Conservation (phyloP, 2,113 vertebrate genomes). For the Colinus virginianus region DNA sequence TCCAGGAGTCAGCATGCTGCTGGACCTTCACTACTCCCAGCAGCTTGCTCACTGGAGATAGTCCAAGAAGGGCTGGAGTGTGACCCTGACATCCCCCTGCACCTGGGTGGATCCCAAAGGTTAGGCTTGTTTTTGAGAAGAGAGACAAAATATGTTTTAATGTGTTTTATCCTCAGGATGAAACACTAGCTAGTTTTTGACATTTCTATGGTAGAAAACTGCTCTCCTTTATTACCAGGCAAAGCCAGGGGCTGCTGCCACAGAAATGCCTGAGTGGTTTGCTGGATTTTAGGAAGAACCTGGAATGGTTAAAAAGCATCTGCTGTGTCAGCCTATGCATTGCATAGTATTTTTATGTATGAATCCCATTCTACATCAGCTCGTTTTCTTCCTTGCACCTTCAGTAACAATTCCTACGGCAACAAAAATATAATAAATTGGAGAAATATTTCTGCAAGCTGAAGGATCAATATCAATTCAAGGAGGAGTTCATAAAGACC, state of each 20-base stretch:
- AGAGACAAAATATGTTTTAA: slow-evolving; percentile 8
- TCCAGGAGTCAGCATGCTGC: background rate
- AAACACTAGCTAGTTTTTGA: slow-evolving; percentile 34
- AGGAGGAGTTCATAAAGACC: slow-evolving; percentile 73
- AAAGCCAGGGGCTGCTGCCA: background rate
- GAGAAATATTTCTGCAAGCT: slow-evolving; percentile 63
- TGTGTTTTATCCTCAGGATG: background rate
- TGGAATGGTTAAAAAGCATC: slow-evolving; percentile 61
- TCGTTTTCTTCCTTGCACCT: slow-evolving; percentile 60
- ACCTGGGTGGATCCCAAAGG: background rate
- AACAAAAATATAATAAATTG: slow-evolving; percentile 68
- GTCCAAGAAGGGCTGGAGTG: background rate
- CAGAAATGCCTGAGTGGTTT: background rate
- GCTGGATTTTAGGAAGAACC: slow-evolving; percentile 11
- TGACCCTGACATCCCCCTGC: background rate
- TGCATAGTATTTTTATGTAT: slow-evolving; percentile 5
- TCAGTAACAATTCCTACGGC: slow-evolving; percentile 62
- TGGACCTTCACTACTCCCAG: background rate
- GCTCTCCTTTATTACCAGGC: background rate
- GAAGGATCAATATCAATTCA: slow-evolving; percentile 77
- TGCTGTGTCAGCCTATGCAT: slow-evolving; percentile 54
- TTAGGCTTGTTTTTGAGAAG: slow-evolving; percentile 47
- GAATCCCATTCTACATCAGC: slow-evolving; percentile 51
- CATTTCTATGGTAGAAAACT: slow-evolving; percentile 23
- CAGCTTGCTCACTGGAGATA: background rate